Base-by-base conservation (phyloP, 2,113 vertebrate species). In the Scortum barcoo region DNA sequence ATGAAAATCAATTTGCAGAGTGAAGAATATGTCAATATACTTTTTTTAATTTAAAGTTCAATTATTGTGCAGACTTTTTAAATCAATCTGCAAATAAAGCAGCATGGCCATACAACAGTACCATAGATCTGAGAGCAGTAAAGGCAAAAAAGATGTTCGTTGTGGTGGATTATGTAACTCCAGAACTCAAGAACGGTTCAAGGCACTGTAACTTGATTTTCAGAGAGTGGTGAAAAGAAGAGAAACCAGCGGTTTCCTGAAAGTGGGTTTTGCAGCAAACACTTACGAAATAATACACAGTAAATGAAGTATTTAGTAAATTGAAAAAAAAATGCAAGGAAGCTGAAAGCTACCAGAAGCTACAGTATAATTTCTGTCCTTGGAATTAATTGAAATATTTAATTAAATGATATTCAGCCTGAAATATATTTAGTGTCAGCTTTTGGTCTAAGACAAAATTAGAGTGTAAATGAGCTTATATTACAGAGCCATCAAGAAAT, bases 301-400 rank as follows among this genome's bases (percentile, higher is more conserved):
- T 30, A 3, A 24, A 26, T 73, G 33, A 53, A 13, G 16, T 54
- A 30, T 60, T 26, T 33, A 72, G 19, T 28, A 7, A 28, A 69
- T 28, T 17, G 44, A 33, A 50, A 63, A 22, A 65, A 85, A 62
- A 13, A 28, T 5, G 4, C 36, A 42, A 20, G 62, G 46, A 66
- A 76, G 16, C 36, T 61, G 51, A 62, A 65, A 76, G 36, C 38
- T 38, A 78, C 65, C 74, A 60, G 58, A 42, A 63, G 24, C 26
- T 67, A 36, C 33, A 36, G 33, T 36, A 58, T 85, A 66, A 89
- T 90, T 91, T 86, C 85, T 44, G 5, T 54, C 30, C 58, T 80
- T 73, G 67, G 81, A 85, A 87, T 88, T 71, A 83, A 85, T 74
- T 88, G 46, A 83, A 81, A 78, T 88, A 81, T 78, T 72, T 81